A percentile compares a stretch with the other conserved stretches of the same genome.
Conservation (phyloP, 2,113 vertebrate genomes). For the Rhegmatorhina hoffmannsi region DNA sequence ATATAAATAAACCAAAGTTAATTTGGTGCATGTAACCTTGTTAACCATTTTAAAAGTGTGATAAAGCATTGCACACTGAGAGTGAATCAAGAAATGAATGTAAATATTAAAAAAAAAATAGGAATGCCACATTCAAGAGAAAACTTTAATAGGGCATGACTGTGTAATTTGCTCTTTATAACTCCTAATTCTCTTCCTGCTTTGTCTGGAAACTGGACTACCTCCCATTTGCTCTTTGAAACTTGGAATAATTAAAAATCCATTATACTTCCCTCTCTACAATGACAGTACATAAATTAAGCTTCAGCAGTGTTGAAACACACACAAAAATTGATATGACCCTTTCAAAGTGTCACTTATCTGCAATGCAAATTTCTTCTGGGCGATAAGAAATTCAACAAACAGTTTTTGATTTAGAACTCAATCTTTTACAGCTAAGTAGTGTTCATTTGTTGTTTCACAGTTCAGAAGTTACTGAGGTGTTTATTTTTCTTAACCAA, state of each 20-base stretch:
- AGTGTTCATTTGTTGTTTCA: conserved; percentile 45
- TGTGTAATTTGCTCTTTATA: not conserved
- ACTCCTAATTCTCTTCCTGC: not conserved
- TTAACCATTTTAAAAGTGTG: not conserved
- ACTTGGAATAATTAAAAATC: conserved; percentile 71
- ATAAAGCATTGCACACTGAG: not conserved
- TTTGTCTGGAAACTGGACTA: conserved; percentile 21
- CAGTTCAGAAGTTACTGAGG: conserved; percentile 39
- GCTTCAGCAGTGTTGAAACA: conserved; percentile 10
- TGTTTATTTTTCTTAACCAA: conserved; percentile 45
- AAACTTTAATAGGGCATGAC: not conserved
- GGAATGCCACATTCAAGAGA: not conserved
- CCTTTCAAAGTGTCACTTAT: conserved; percentile 44
- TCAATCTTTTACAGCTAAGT: conserved; percentile 22
- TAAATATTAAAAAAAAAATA: not conserved
- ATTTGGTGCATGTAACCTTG: not conserved
- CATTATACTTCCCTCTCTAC: conserved; percentile 35
- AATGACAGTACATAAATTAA: conserved; percentile 71
- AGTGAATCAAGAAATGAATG: not conserved
- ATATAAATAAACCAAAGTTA: not conserved
- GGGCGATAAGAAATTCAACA: conserved; percentile 32
- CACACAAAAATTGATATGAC: conserved; percentile 9
- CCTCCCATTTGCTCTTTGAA: conserved; percentile 35
- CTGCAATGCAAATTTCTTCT: conserved; percentile 61
- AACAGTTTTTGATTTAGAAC: conserved; percentile 32